These are phyloP conservation scores for Cromileptes altivelis DNA, from an alignment of 2,113 vertebrate species.

Conservation along the genomic window DNA sequence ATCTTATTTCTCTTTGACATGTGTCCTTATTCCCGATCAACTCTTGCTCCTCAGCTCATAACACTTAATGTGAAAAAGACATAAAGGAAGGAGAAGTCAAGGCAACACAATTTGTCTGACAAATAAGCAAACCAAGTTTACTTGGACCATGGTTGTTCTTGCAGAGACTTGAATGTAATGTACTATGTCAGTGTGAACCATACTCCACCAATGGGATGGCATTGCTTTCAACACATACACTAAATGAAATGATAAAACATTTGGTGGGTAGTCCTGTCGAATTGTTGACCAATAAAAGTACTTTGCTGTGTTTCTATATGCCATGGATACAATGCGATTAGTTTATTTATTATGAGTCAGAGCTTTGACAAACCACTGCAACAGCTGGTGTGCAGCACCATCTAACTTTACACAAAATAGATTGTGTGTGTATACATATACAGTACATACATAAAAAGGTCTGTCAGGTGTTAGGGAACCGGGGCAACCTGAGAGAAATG, in stretches of 20 bases:
- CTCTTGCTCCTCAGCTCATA: background rate
- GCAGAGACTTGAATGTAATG: constrained; percentile 36
- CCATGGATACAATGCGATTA: constrained; percentile 14
- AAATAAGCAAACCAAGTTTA: background rate
- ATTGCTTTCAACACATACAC: background rate
- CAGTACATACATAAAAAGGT: no score
- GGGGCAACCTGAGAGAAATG: no score
- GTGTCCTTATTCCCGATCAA: background rate
- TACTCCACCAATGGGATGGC: background rate
- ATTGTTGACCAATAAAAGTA: constrained; percentile 36
- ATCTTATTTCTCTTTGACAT: background rate
- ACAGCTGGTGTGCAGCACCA: constrained; percentile 15
- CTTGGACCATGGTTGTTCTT: background rate
- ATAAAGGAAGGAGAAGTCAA: background rate
- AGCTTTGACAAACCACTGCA: constrained; percentile 15
- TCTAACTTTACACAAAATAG: constrained; percentile 29
- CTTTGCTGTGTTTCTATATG: constrained; percentile 19
- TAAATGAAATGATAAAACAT: background rate
- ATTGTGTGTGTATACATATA: background rate
- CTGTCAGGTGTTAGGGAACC: no score
- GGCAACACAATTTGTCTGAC: background rate
- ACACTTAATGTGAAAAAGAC: background rate
- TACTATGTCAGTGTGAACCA: constrained; percentile 1
- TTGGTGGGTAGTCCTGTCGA: constrained; percentile 23
- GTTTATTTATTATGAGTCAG: constrained; percentile 17